These are phyloP conservation scores for Drosophila lutescens DNA, from an alignment of 2,888 invertebrate species.

Conservation along the genomic window DNA sequence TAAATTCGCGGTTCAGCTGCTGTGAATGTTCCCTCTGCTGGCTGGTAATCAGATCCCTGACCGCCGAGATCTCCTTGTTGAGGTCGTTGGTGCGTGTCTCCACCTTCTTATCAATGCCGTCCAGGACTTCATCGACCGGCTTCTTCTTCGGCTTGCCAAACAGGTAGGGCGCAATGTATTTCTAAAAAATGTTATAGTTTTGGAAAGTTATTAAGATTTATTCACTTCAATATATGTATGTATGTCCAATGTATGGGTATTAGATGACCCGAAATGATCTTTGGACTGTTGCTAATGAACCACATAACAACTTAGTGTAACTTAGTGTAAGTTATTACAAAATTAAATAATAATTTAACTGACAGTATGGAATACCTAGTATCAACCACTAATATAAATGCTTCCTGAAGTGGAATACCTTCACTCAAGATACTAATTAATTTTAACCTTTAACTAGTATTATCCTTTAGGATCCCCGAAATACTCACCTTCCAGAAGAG, in stretches of 20 bases:
- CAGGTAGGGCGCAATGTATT: constrained; percentile 87
- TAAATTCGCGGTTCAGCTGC: constrained; percentile 87
- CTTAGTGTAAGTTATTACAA: too few species aligned
- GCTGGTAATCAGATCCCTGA: constrained; percentile 88
- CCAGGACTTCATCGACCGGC: constrained; percentile 88
- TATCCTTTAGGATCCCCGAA: background rate
- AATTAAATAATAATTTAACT: too few species aligned
- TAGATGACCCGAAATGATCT: background rate
- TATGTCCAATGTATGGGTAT: too few species aligned
- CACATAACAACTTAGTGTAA: background rate
- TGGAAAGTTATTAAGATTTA: background rate
- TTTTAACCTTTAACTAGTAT: background rate
- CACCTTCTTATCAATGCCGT: constrained; percentile 88
- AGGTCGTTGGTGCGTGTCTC: constrained; percentile 87
- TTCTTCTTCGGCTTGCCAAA: constrained; percentile 89
- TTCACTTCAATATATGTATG: background rate
- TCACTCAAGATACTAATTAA: background rate
- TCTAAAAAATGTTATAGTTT: constrained; percentile 82
- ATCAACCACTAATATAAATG: too few species aligned
- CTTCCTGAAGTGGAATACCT: too few species aligned
- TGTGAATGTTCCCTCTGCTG: constrained; percentile 82
- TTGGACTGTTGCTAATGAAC: background rate
- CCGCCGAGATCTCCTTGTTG: constrained; percentile 87
- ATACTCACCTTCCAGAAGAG: constrained; percentile 90
- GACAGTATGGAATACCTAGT: too few species aligned